Evolutionary conservation across 2,113 vertebrate genomes (phyloP).

Genomic region (Pseudopipra pipra): DNA sequence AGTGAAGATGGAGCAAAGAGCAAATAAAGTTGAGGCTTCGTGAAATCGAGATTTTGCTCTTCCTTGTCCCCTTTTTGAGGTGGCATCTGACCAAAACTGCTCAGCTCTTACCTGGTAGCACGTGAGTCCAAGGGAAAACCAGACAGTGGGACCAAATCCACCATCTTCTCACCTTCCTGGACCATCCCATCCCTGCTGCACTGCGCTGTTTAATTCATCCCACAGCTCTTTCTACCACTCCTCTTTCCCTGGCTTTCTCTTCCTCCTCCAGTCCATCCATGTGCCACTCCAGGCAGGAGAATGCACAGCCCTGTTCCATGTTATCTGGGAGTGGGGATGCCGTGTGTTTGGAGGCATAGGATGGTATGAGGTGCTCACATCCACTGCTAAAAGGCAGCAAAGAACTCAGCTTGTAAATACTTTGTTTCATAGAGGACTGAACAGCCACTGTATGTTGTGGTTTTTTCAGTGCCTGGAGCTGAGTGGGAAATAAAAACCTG

Average conservation of each 20-base stretch:
- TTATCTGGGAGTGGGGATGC: background rate
- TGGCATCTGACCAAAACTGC: background rate
- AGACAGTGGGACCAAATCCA: background rate
- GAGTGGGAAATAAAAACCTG: background rate
- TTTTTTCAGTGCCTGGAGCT: background rate
- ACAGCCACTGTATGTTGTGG: background rate
- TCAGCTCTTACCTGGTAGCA: background rate
- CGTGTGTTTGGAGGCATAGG: background rate
- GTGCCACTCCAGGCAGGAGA: background rate
- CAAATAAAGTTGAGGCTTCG: background rate
- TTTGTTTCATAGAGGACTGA: background rate
- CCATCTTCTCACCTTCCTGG: background rate
- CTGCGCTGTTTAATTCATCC: background rate
- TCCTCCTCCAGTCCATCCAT: background rate
- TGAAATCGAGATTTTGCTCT: background rate
- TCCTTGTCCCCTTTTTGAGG: background rate
- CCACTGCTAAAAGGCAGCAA: background rate
- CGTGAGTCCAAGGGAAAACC: background rate
- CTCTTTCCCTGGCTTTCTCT: background rate
- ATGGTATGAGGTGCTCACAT: background rate
- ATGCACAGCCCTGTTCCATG: background rate
- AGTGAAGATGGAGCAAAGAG: background rate
- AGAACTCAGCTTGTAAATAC: background rate
- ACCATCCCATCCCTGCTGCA: background rate
- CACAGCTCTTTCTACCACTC: background rate